Percentiles rank a stretch among this genome's conserved stretches.
phyloP scores from a whole-genome alignment of 2,113 vertebrate species.

The Mus pahari region DNA sequence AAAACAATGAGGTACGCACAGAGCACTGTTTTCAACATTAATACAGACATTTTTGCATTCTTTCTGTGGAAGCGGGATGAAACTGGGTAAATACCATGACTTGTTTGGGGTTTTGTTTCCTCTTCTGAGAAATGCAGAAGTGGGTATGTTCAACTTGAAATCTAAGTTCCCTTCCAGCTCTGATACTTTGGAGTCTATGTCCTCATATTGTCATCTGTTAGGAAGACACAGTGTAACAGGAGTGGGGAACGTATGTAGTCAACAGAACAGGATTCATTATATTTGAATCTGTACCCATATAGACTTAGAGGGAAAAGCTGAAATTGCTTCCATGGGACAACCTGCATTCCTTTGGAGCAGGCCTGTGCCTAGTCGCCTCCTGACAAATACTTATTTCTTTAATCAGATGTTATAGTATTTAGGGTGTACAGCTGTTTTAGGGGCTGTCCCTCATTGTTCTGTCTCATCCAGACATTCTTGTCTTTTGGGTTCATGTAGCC shows the following conservation, averaged over 20 bases:
- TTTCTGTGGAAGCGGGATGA: not conserved
- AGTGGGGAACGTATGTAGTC: not conserved
- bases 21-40: slow-evolving; percentile 37
- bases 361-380: not conserved
- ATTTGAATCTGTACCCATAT: not conserved
- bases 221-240: not conserved
- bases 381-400: not conserved
- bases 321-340: not conserved
- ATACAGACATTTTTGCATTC: slow-evolving; percentile 50
- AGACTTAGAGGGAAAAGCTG: slow-evolving; percentile 42
- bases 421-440: slow-evolving; percentile 67
- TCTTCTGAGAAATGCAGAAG: slow-evolving; percentile 46
- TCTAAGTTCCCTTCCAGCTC: not conserved
- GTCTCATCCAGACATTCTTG: slow-evolving; percentile 64
- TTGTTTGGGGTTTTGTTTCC: not conserved
- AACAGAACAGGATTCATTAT: not conserved
- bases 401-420: slow-evolving; percentile 16
- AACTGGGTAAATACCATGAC: slow-evolving; percentile 1
- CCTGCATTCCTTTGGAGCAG: not conserved
- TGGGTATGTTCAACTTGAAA: not conserved
- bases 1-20: slow-evolving; percentile 25
- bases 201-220: not conserved
- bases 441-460: slow-evolving; percentile 60
- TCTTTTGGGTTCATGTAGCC: slow-evolving; percentile 67
- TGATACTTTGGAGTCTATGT: not conserved